Evolutionary conservation across 30 jellyfish, hydroid and myxozoan species (phyloP), one percentile per base, ranked within the genome.

Genomic region (Cassiopea xamachana): DNA sequence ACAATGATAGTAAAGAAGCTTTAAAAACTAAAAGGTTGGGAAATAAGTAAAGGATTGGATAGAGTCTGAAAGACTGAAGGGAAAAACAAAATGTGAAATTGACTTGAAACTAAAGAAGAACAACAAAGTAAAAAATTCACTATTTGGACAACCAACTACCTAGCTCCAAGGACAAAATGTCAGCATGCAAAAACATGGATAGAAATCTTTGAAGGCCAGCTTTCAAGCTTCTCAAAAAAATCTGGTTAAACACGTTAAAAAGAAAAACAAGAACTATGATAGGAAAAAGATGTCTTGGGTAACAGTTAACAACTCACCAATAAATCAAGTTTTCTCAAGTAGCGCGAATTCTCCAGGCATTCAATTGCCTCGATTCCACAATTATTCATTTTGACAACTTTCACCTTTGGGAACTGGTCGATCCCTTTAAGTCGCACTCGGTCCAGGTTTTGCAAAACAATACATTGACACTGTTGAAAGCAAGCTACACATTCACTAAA

Each of bases 301-400:
- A 55, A 55, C 7, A 10, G 64, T 6, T 55, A 55, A 3, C 7
- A 10, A 10, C 89, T 75, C 43, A 87, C 90, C 19, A 86, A 77
- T 14, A 88, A 74, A 48, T 78, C 83, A 17, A 88, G 75, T 49
- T 73, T 88, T 55, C 70, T 81, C 48, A 88, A 27, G 64, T 12
- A 46, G 1, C 48, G 73, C 49, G 83, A 55, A n/a, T 18, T 50
- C 43, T 79, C 95, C 8, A 88, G 59, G 46, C 82, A 70, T 58
- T 88, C 95, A 7, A 88, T 58, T 19, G 90, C 88, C 60, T 88
- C 79, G 7, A 88, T 48, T 19, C 79, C 80, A 51, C 95, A 88
- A 27, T 79, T 69, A 48, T 55, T 49, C 81, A 88, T 49, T 47
- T 68, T 68, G 64, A 73, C 48, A 8, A 68, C 75, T 50, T 69